Base-by-base conservation (phyloP, 2,888 invertebrate species). In the Ennomos fuscantarius region DNA sequence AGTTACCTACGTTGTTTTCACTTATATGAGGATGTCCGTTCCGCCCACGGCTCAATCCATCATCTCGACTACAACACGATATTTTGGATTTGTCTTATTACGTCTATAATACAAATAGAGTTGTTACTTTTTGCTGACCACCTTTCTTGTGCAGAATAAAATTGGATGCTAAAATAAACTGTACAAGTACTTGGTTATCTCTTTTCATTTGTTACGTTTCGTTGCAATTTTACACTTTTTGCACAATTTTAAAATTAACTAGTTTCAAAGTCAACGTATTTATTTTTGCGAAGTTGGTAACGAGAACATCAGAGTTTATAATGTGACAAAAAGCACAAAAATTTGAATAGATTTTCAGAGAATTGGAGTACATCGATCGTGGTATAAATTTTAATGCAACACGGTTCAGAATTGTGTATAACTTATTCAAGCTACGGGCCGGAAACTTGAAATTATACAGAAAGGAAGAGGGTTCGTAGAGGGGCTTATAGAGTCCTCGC, bases 1-100 rank as follows among this genome's bases (percentile, higher is more conserved):
- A 69, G 81, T 78, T 80, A 74, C 54, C 47, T 60, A 63, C 78
- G 74, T 81, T 80, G 87, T 89, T 85, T 87, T 83, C 85, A 79
- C 79, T 75, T 82, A 79, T 87, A 90, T 89, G 65, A 90, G 90
- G 90, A 91, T 85, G 76, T 91, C 91, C 90, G 82, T 70, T 74
- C 76, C 72, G 67, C 87, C 89, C 79, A 89, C 89, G 73, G 43
- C 60, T 47, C 64, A 62, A 77, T 81, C 71, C 74, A 80, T 82
- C 79, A 81, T 73, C 66, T 43, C 40, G 43, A 62, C 48, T 57
- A 43, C 43, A 56, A 57, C 51, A 48, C 9, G 34, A 43, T 62
- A 68, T 69, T 68, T 64, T 64, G 62, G 51, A 24, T 24, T 24
- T 62, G 57, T 68, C 65, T 55, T 44, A 51, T 65, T 59, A 56